phyloP scores from a whole-genome alignment of 2,113 vertebrate species.

The Cynopterus brachyotis region DNA sequence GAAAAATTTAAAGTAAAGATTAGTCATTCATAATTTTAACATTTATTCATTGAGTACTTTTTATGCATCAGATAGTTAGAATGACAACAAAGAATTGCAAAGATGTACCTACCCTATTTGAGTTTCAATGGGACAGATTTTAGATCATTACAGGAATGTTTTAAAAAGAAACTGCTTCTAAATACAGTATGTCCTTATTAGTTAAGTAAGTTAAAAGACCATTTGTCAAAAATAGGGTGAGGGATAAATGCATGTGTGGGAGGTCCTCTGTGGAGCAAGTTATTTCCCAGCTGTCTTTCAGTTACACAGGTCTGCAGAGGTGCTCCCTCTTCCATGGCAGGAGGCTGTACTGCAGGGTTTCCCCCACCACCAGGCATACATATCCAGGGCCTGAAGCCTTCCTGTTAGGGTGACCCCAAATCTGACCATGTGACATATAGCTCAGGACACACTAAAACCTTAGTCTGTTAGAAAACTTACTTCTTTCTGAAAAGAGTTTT shows the following conservation, averaged over 20 bases:
- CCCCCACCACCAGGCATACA: not conserved
- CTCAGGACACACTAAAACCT: not conserved
- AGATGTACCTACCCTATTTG: not conserved
- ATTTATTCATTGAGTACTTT: not conserved
- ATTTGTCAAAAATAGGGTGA: not conserved
- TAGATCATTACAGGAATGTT: not conserved
- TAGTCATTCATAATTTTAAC: not conserved
- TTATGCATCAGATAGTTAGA: not conserved
- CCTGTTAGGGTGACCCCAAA: not conserved
- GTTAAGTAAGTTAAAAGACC: not conserved
- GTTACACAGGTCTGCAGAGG: not conserved
- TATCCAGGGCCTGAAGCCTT: not conserved
- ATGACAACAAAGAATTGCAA: not conserved
- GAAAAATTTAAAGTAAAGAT: not conserved
- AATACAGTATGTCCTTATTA: not conserved
- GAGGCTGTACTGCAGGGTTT: not conserved
- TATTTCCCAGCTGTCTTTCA: constrained; percentile 2
- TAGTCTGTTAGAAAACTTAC: not conserved
- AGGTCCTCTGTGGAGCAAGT: not conserved
- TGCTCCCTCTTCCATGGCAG: not conserved
- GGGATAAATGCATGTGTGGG: not conserved
- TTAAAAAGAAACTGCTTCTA: not conserved
- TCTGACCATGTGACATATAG: not conserved
- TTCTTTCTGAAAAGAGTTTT: constrained; percentile 15
- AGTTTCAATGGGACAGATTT: not conserved